A percentile compares a stretch with the other conserved stretches of the same genome.
Conservation (phyloP, 2,888 invertebrate species). For the Cryptus viduatorius region DNA sequence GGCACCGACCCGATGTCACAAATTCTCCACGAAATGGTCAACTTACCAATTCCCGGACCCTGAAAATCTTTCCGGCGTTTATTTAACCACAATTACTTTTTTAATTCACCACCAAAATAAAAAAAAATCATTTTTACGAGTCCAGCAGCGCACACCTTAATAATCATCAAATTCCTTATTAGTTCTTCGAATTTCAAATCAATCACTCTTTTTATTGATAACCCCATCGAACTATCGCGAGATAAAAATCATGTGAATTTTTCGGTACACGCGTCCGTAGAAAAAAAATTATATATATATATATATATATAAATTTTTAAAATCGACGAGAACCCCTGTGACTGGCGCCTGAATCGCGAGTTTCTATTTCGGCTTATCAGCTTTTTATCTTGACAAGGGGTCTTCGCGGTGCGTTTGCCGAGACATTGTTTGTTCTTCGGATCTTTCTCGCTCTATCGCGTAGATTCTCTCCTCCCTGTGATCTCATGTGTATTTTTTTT, state of each 20-base stretch:
- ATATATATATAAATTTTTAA: background rate
- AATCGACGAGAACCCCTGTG: background rate
- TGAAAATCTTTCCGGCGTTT: constrained; percentile 17
- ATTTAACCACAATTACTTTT: background rate
- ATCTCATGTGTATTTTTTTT: constrained; percentile 24
- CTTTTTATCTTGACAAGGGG: background rate
- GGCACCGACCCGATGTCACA: constrained; percentile 11
- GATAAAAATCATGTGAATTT: background rate
- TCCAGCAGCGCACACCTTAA: background rate
- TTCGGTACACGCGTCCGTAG: background rate
- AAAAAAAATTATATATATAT: background rate
- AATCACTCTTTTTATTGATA: background rate
- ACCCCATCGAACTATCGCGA: background rate
- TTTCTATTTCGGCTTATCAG: constrained; percentile 11
- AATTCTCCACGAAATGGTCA: constrained; percentile 35
- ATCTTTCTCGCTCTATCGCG: background rate
- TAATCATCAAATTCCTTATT: background rate
- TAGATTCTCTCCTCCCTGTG: background rate
- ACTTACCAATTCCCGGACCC: constrained; percentile 22
- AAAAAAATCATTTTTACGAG: background rate
- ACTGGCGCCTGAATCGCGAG: background rate
- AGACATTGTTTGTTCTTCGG: constrained; percentile 23
- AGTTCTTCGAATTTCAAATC: background rate
- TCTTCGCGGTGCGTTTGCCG: constrained; percentile 40
- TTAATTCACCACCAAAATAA: background rate